Evolutionary conservation across 2,888 invertebrate genomes (phyloP), one percentile per base, ranked within the genome.

Genomic region (Eupithecia subfuscata): DNA sequence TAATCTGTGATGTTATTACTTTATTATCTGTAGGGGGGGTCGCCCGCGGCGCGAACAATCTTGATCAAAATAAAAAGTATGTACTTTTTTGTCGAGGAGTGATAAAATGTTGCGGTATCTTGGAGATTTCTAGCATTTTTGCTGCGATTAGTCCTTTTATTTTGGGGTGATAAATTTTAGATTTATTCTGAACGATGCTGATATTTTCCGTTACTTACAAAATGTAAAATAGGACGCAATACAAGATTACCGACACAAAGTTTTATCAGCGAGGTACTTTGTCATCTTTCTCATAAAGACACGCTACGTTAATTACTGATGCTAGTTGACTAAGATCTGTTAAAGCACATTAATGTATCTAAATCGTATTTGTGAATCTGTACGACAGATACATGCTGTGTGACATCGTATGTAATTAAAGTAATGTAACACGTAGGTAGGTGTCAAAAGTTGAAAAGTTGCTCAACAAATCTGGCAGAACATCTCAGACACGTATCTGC

Each of bases 1-100:
- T 77, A 77, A 72, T 74, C 74, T 77, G 77, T 69, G 74, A 56
- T 56, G 70, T 67, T 74, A 80, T 80, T 77, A 75, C 79, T 77
- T 79, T 79, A 75, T 74, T 75, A 77, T 78, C 75, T 73, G 69
- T 60, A 25, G 45, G 63, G 45, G 63, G 48, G 67, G 75, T 43
- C 60, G 74, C 77, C 72, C 48, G 72, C 70, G 73, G 72, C 52
- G 67, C 9, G 14, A 22, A 22, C 34, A 60, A 73, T 70, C 70
- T 73, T 68, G 72, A 70, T 77, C 68, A 67, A 48, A 71, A 77
- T 77, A 71, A 45, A 37, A 68, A 40, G 65, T 67, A n/a, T n/a
- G n/a, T n/a, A 22, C 37, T 37, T 69, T 75, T 75, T 69, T 63
- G 45, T 56, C 69, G n/a, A 16, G 60, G 48, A 63, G 64, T 70